phyloP scores from a whole-genome alignment of 1,140 invertebrate species.

The Leptopilina clavipes region DNA sequence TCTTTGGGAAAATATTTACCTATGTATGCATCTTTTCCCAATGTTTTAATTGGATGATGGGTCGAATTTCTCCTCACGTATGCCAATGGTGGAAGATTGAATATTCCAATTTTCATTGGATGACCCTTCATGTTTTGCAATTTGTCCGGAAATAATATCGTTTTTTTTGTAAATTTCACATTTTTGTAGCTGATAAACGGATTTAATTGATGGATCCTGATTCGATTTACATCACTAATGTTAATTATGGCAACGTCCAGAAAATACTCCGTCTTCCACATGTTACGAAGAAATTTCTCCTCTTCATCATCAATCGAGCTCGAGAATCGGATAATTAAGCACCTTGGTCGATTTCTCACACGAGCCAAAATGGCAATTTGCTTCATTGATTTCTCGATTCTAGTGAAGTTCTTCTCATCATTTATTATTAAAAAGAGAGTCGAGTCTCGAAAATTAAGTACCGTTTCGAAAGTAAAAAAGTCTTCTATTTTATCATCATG shows the following conservation, averaged over 20 bases:
- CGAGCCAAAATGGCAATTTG: neutral
- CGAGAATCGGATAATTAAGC: neutral
- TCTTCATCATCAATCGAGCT: neutral
- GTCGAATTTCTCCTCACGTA: neutral
- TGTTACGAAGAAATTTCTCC: neutral
- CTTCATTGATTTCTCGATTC: neutral
- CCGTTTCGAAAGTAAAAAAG: no score
- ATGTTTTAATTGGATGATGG: neutral
- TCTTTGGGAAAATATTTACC: neutral
- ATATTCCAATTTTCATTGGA: neutral
- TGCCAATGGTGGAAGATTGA: neutral
- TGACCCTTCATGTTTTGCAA: constrained; percentile 48
- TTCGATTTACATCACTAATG: neutral
- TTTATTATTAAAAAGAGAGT: no score
- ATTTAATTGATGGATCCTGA: neutral
- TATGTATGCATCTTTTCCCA: neutral
- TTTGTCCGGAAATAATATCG: constrained; percentile 14
- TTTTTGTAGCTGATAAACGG: neutral
- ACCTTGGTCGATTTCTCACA: neutral
- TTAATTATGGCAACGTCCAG: neutral
- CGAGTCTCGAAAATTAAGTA: no score
- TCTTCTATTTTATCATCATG: no score
- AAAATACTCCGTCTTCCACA: neutral
- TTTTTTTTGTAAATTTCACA: neutral
- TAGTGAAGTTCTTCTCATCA: no score